phyloP scores from a whole-genome alignment of 1,140 invertebrate species.

The Acyrthosiphon pisum region DNA sequence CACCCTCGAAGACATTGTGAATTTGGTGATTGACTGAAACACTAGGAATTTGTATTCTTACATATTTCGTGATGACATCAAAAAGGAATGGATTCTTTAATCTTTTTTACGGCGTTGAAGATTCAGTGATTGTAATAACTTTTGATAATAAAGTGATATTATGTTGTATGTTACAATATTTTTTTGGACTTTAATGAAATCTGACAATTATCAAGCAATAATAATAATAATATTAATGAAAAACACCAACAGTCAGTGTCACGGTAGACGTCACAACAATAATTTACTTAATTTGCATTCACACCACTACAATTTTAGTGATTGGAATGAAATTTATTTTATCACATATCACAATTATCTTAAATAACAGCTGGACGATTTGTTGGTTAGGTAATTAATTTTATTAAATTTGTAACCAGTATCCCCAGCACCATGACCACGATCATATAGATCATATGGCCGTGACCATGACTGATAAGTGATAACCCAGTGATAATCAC shows the following conservation, averaged over 20 bases:
- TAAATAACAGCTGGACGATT: slow-evolving; percentile 1
- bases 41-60: background rate
- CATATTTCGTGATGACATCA: background rate
- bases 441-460: too few species aligned
- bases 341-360: background rate
- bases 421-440: background rate
- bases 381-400: background rate
- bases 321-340: background rate
- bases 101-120: background rate
- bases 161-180: background rate
- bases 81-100: background rate
- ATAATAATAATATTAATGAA: background rate
- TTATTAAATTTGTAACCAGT: background rate
- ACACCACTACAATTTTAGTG: background rate
- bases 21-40: background rate
- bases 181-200: background rate
- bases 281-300: background rate
- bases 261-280: background rate
- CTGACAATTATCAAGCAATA: background rate
- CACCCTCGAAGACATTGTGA: slow-evolving; percentile 61
- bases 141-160: background rate
- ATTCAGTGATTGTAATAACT: background rate
- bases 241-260: background rate
- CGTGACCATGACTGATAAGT: background rate
- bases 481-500: background rate